phyloP scores from a whole-genome alignment of 1,140 invertebrate species.

The Tigriopus japonicus region DNA sequence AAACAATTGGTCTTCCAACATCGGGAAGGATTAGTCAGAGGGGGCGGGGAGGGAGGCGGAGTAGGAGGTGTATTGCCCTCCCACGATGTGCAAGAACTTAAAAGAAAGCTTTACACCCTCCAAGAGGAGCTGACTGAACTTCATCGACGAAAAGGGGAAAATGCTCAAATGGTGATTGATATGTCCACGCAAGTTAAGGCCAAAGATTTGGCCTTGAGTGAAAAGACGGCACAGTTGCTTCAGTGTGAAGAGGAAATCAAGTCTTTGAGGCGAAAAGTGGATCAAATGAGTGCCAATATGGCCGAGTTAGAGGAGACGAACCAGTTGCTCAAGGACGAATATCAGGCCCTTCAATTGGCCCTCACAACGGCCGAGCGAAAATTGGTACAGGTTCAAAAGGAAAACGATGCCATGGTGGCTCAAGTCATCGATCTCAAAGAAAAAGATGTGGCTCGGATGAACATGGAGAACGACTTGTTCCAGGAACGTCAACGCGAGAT shows the following conservation, averaged over 20 bases:
- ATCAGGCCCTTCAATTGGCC: slow-evolving; percentile 76
- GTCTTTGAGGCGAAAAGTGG: neutral
- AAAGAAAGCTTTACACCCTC: slow-evolving; percentile 43
- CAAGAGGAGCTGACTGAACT: slow-evolving; percentile 82
- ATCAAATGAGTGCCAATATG: slow-evolving; percentile 22
- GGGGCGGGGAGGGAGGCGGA: neutral
- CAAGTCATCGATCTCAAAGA: slow-evolving; percentile 12
- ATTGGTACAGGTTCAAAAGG: slow-evolving; percentile 56
- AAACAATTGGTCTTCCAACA: neutral
- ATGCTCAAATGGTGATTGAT: slow-evolving; percentile 78
- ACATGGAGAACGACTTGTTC: slow-evolving; percentile 81
- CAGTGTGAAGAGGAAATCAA: neutral
- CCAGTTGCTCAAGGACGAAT: slow-evolving; percentile 77
- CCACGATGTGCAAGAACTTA: neutral
- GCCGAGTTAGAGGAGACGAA: slow-evolving; percentile 51
- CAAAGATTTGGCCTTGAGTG: slow-evolving; percentile 45
- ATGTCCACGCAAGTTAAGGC: slow-evolving; percentile 67
- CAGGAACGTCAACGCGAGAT: slow-evolving; percentile 49
- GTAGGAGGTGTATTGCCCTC: neutral
- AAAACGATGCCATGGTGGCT: slow-evolving; percentile 13
- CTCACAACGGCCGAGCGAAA: slow-evolving; percentile 76
- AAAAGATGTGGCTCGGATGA: slow-evolving; percentile 76
- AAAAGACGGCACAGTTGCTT: neutral
- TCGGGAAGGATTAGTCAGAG: neutral
- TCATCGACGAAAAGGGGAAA: slow-evolving; percentile 60